Evolutionary conservation across 1,140 invertebrate genomes (phyloP), one percentile per base, ranked within the genome.

Genomic region (Bombus ignitus): DNA sequence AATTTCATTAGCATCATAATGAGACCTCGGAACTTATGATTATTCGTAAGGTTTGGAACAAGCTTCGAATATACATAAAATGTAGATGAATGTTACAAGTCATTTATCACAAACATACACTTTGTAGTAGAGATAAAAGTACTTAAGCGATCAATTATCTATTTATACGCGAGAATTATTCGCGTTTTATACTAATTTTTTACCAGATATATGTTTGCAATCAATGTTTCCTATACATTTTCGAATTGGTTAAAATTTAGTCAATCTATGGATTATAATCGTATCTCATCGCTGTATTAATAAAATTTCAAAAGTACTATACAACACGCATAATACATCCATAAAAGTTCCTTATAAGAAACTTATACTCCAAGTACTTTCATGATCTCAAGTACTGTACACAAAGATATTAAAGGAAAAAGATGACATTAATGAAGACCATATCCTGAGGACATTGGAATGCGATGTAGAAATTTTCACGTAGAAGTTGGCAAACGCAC

Each of bases 1-100:
- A n/a, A 62, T 62, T 62, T 62, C 59, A 62, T 62, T 62, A 62
- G 59, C 59, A 62, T 62, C 59, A n/a, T n/a, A 62, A 62, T n/a
- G 59, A n/a, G 59, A n/a, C 28, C 28, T 53, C 59, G 59, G 12
- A 62, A 28, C 28, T 62, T 62, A 62, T 13, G 28, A 62, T 62
- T 62, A 13, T 62, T n/a, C 59, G 12, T n/a, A n/a, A 12, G 12
- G 28, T 62, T 62, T 62, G 59, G 4, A 62, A 62, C 28, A 62
- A 53, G 18, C 18, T 53, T 53, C 28, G 28, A 62, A 62, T 62
- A 53, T 22, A 53, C 59, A 4, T 28, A 62, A 62, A n/a, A n/a
- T 28, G 28, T 62, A n/a, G 10, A 13, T 62, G 12, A 62, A 62
- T n/a, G 10, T 28, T 28, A n/a, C 59, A 4, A 62, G 59, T 13